These are phyloP conservation scores for Ferdinandea cuprea DNA, from an alignment of 2,888 invertebrate genomes.

Conservation along the genomic window DNA sequence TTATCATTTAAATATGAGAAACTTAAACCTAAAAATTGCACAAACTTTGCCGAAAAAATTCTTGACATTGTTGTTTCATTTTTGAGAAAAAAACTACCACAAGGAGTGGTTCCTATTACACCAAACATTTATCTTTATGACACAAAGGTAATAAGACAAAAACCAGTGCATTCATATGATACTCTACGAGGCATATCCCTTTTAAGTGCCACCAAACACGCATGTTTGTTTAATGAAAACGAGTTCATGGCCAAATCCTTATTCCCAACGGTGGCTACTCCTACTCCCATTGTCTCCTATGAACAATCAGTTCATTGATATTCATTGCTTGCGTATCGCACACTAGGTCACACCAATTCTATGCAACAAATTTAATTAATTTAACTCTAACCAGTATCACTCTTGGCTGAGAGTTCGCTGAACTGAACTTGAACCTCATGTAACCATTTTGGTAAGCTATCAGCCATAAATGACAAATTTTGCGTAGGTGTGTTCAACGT, in stretches of 20 bases:
- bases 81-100: too few species aligned
- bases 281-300: not conserved
- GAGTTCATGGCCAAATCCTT: conserved; percentile 28
- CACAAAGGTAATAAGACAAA: not conserved
- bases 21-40: too few species aligned
- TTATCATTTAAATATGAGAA: too few species aligned
- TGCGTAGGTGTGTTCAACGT: conserved; percentile 16
- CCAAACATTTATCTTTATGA: not conserved
- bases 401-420: conserved; percentile 24
- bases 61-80: too few species aligned
- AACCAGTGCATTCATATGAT: not conserved
- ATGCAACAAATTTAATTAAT: conserved; percentile 20
- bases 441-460: not conserved
- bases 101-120: too few species aligned
- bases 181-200: not conserved
- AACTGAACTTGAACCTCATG: conserved; percentile 33
- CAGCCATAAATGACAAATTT: not conserved
- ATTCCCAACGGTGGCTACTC: not conserved
- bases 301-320: not conserved
- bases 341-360: not conserved
- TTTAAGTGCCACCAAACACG: not conserved
- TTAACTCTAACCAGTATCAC: conserved; percentile 22
- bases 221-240: not conserved
- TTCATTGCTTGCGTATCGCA: conserved; percentile 24
- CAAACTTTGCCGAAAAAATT: too few species aligned